Evolutionary conservation across 2,797 vertebrate genomes (phyloP), one percentile per base, ranked within the genome.

Genomic region (Babyrousa celebensis): DNA sequence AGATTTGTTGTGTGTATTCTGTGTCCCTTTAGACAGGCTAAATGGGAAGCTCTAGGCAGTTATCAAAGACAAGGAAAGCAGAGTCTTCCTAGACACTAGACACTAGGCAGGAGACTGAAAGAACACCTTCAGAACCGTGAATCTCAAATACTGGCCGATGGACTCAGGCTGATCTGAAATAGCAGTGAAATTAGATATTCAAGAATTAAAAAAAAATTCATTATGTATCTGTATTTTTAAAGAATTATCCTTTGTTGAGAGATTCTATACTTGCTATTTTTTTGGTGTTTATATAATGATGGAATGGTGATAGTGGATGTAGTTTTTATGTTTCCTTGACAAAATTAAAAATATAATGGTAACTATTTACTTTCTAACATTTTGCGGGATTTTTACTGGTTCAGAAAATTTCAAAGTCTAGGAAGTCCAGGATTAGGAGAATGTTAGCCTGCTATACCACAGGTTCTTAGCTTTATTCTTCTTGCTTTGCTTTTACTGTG

Each of bases 401-500:
- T 91, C 32, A 40, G 14, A 89, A 85, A 94, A 56, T 85, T 15
- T 16, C 36, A 25, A 75, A 63, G 7, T 75, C 20, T 43, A 77
- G 43, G 36, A 29, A 78, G 21, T 3, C 8, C 8, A 54, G 11
- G 14, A 92, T 80, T 58, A n/a, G 32, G 43, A 90, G 10, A 84
- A 80, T 56, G 48, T 11, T 74, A 83, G 23, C 20, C 2, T 79
- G 36, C 40, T 89, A 0, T 80, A n/a, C 67, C 54, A 43, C n/a
- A 75, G 3, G 5, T 78, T 86, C 78, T 78, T 62, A 77, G 36
- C 79, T 91, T 70, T 89, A 29, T 89, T 92, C 6, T 62, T 72
- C 9, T 82, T 92, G 36, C 18, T 91, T 94, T 79, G 11, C 78
- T 65, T 87, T 96, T 90, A 87, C 27, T 27, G 25, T 85, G 71